A percentile compares a stretch with the other conserved stretches of the same genome.
These are phyloP conservation scores for Leucoraja erinaceus DNA, from an alignment of 2,113 vertebrate genomes.

Conservation along the genomic window DNA sequence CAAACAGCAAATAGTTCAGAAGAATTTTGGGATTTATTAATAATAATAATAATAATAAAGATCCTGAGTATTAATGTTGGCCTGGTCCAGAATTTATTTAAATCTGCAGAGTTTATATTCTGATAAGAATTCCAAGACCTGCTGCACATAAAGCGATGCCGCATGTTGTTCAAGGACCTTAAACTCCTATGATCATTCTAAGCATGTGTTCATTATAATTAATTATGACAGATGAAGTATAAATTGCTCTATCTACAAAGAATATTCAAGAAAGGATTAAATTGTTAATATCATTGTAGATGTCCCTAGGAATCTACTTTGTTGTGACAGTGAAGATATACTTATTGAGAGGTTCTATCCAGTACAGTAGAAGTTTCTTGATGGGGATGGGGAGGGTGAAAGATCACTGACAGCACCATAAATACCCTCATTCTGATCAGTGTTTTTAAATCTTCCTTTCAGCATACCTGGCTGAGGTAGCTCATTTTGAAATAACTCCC, in stretches of 20 bases:
- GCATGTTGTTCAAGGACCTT: neutral
- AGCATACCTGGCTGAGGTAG: neutral
- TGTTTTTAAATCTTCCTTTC: neutral
- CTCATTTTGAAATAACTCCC: neutral
- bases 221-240: neutral
- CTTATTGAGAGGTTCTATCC: neutral
- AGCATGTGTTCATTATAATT: neutral
- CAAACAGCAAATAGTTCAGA: neutral
- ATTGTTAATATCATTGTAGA: neutral
- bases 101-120: neutral
- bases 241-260: neutral
- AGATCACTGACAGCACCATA: neutral
- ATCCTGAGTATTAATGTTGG: neutral
- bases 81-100: neutral
- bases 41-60: neutral
- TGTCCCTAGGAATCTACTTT: neutral
- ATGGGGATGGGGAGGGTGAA: neutral
- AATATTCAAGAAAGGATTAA: neutral
- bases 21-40: conserved; percentile 4
- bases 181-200: neutral
- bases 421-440: neutral
- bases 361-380: neutral
- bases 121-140: neutral
- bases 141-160: neutral
- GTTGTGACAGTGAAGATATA: neutral